Conservation (phyloP, 2,797 vertebrate genomes). For the Parauchenoglanis punctatus region DNA sequence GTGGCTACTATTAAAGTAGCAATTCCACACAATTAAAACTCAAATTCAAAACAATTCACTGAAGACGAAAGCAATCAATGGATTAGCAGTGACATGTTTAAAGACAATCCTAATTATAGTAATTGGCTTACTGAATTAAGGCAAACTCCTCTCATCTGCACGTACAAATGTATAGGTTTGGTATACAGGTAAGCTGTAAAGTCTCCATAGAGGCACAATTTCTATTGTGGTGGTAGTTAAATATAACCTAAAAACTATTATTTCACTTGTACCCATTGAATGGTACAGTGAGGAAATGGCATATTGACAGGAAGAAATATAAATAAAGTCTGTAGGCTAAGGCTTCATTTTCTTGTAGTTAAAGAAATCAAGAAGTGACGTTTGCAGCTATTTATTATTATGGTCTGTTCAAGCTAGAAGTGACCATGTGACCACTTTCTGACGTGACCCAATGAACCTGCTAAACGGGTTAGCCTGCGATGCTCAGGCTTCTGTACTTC, state of each 20-base stretch:
- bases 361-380: not conserved
- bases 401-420: not conserved
- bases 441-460: not conserved
- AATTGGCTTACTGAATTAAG: conserved; percentile 66
- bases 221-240: not conserved
- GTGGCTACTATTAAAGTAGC: not conserved
- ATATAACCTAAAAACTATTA: not conserved
- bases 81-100: conserved; percentile 22
- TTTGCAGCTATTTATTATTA: not conserved
- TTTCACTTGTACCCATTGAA: too few species aligned
- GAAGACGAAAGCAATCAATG: conserved; percentile 47
- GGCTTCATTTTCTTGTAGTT: not conserved
- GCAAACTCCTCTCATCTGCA: conserved; percentile 40
- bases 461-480: conserved; percentile 3
- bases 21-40: not conserved
- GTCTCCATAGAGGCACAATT: not conserved
- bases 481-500: not conserved
- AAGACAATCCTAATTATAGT: conserved; percentile 69
- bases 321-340: not conserved
- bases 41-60: not conserved
- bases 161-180: not conserved
- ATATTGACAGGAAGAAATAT: not conserved
- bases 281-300: not conserved
- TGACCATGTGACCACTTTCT: not conserved
- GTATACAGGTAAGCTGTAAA: not conserved